Base-by-base conservation (phyloP, 2,113 vertebrate genomes). In the Capricornis sumatraensis region DNA sequence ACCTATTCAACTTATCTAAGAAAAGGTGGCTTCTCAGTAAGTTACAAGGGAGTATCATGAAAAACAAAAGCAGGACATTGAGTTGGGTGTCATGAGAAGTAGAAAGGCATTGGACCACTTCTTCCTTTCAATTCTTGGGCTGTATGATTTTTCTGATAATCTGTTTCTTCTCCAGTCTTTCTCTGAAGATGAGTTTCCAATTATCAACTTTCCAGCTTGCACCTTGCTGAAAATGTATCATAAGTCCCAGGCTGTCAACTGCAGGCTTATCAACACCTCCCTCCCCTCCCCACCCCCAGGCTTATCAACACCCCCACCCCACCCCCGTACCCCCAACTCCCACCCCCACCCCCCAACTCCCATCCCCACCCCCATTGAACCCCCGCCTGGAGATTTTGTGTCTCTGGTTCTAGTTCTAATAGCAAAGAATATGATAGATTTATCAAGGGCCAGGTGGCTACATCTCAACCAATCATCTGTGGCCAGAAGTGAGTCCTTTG, bases 361-460 rank as follows among this genome's bases (percentile, higher is more conserved):
- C 40, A 40, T 6, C 40, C 40, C 43, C 43, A 43, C 43, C 43
- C 43, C 2, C 60, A 33, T 16, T 28, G 3, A 0, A 17, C 30
- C 15, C 30, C 62, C 0, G 1, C 64, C 45, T 4, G 2, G 45
- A 40, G 57, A 36, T 7, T 55, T 2, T 15, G 25, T 27, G n/a
- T 36, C 50, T 57, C 64, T 82, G 33, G 23, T 52, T 83, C 19
- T 47, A 45, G 7, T 25, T 45, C 53, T 23, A 19, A 67, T 5
- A 28, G n/a, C 21, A 62, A 25, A 43, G 19, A 79, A 30, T 52
- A n/a, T 45, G 40, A 81, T 4, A 40, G 62, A 76, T 3, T 67
- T 36, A 17, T 91, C 27, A 28, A 50, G 25, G 53, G 10, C 83
- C 62, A 94, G 25, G 25, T 21, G 91, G 17, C 71, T 60, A 36